A percentile compares a stretch with the other conserved stretches of the same genome.
These are phyloP conservation scores for Ornithoptera priamus DNA, from an alignment of 2,888 invertebrate genomes.

Conservation along the genomic window DNA sequence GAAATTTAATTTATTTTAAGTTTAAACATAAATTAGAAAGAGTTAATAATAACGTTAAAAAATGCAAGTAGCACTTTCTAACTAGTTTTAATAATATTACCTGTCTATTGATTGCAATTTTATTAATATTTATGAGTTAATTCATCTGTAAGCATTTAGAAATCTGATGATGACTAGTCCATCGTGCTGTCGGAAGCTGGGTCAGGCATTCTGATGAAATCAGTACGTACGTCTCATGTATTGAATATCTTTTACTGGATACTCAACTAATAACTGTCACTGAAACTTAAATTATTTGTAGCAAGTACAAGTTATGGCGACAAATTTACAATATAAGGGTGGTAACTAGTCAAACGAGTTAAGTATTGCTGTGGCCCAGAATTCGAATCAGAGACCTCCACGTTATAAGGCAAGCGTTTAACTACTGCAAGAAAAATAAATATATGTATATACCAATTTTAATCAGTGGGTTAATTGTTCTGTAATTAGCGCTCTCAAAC, in stretches of 20 bases:
- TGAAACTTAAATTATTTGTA: too few species aligned
- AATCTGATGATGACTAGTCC: constrained; percentile 33
- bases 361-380: too few species aligned
- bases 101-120: constrained; percentile 28
- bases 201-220: constrained; percentile 31
- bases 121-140: constrained; percentile 32
- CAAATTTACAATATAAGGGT: too few species aligned
- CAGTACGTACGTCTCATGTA: constrained; percentile 4
- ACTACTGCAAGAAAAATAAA: too few species aligned
- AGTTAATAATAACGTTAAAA: background rate
- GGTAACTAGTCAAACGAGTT: too few species aligned
- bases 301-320: too few species aligned
- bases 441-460: too few species aligned
- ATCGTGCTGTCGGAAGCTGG: constrained; percentile 36
- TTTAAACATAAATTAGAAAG: background rate
- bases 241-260: constrained; percentile 13
- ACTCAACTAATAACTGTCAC: background rate
- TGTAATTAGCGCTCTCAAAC: too few species aligned
- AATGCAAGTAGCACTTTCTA: constrained; percentile 18
- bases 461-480: too few species aligned
- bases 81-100: constrained; percentile 21
- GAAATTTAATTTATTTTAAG: background rate
- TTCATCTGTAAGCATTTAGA: constrained; percentile 29
- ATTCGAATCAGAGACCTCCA: too few species aligned
- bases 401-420: too few species aligned